Conservation (phyloP, 2,113 vertebrate species). For the Aramus guarauna region DNA sequence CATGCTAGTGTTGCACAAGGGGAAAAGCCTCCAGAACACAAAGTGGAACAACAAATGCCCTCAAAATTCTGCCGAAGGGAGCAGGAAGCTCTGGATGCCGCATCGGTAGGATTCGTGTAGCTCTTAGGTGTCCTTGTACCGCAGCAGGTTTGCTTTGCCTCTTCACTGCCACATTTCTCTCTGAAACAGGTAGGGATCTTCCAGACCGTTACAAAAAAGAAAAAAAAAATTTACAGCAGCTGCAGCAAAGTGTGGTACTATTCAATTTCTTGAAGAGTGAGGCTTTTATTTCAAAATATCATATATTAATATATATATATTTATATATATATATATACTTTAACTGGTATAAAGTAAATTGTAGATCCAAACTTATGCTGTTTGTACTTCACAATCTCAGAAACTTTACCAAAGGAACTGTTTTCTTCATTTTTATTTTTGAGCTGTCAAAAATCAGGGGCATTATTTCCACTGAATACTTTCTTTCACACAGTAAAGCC, state of each 20-base stretch:
- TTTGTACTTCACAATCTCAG: conserved; percentile 47
- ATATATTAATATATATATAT: conserved; percentile 75
- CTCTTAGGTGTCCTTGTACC: conserved; percentile 54
- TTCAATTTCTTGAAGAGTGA: conserved; percentile 73
- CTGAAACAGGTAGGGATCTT: conserved; percentile 56
- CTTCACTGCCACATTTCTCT: conserved; percentile 27
- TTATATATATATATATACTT: conserved; percentile 68
- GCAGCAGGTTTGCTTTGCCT: conserved; percentile 50
- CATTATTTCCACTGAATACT: conserved; percentile 42
- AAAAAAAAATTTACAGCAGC: conserved; percentile 45
- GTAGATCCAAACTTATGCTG: conserved; percentile 71
- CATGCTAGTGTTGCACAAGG: conserved; percentile 81
- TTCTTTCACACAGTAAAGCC: conserved; percentile 65
- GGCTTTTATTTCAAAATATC: conserved; percentile 79
- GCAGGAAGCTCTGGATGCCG: conserved; percentile 62
- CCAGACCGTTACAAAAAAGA: conserved; percentile 55
- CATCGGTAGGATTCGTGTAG: conserved; percentile 10
- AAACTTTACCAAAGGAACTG: conserved; percentile 60
- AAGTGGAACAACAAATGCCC: conserved; percentile 68
- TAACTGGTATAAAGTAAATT: conserved; percentile 76
- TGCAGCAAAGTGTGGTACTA: conserved; percentile 69
- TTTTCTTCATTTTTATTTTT: conserved; percentile 45
- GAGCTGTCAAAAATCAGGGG: conserved; percentile 41
- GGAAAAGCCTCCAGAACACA: conserved; percentile 72
- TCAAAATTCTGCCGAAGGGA: conserved; percentile 46